Percentiles rank a stretch among this genome's conserved stretches.
phyloP scores from a whole-genome alignment of 2,113 vertebrate genomes.

The Dromiciops gliroides region DNA sequence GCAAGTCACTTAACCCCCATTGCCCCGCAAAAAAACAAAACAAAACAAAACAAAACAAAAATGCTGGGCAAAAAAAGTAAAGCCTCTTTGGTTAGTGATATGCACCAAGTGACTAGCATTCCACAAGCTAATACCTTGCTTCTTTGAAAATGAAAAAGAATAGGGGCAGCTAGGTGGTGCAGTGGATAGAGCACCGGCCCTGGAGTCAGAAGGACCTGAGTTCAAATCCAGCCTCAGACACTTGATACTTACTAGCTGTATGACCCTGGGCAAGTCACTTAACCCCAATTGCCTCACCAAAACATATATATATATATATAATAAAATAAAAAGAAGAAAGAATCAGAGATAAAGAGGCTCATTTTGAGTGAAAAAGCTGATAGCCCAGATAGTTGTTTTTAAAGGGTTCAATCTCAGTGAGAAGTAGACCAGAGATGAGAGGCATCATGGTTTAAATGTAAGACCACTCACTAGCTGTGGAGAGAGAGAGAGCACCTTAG shows the following conservation, averaged over 20 bases:
- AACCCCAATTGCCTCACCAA: no score
- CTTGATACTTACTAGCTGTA: no score
- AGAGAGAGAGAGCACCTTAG: neutral
- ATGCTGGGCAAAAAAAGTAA: no score
- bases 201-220: no score
- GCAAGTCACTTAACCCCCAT: no score
- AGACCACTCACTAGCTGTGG: neutral
- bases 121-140: conserved; percentile 17
- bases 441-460: neutral
- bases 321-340: neutral
- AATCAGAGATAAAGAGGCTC: neutral
- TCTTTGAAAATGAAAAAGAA: conserved; percentile 47
- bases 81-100: conserved; percentile 50
- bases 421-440: neutral
- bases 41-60: no score
- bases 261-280: no score
- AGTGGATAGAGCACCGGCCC: no score
- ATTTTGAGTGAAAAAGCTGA: conserved; percentile 11
- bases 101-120: neutral
- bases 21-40: no score
- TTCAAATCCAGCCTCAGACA: no score
- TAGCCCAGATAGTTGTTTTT: neutral
- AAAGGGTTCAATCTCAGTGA: neutral
- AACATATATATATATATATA: no score
- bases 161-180: no score